These are phyloP conservation scores for Pelodiscus sinensis DNA, from an alignment of 2,113 vertebrate genomes.

Conservation along the genomic window DNA sequence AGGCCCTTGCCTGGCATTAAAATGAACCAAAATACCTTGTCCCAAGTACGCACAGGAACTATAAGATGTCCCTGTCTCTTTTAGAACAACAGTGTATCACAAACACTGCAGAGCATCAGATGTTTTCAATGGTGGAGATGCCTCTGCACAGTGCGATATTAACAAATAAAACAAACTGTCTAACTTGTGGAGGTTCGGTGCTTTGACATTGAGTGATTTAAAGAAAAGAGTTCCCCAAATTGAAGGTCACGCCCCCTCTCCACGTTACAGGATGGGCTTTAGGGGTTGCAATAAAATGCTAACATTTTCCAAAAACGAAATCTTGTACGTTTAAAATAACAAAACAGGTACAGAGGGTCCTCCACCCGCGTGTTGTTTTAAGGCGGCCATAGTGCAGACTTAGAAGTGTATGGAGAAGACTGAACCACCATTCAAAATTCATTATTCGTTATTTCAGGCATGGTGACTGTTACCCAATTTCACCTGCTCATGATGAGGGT, in stretches of 20 bases:
- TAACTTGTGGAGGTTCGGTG: accelerated
- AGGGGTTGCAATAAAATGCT: not conserved
- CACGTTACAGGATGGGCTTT: not conserved
- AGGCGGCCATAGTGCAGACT: not conserved
- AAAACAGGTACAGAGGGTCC: not conserved
- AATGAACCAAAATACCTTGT: not conserved
- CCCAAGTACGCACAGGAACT: not conserved
- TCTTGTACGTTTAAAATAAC: not conserved
- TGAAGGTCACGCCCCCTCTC: not conserved
- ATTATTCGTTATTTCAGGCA: not conserved
- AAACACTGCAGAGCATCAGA: not conserved
- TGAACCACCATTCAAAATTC: not conserved
- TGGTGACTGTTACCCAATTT: not conserved
- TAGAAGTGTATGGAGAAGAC: not conserved
- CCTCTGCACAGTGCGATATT: not conserved
- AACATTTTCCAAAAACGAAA: not conserved
- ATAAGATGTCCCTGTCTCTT: not conserved
- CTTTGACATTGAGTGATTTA: not conserved
- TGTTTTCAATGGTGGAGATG: not conserved
- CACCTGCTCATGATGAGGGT: not conserved
- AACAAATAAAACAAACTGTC: not conserved
- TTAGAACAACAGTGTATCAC: not conserved
- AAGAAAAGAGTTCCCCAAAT: not conserved
- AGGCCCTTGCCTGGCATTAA: not conserved
- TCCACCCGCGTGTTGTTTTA: not conserved